A percentile compares a stretch with the other conserved stretches of the same genome.
Conservation (phyloP, 2,113 vertebrate genomes). For the Actinemys pallida region DNA sequence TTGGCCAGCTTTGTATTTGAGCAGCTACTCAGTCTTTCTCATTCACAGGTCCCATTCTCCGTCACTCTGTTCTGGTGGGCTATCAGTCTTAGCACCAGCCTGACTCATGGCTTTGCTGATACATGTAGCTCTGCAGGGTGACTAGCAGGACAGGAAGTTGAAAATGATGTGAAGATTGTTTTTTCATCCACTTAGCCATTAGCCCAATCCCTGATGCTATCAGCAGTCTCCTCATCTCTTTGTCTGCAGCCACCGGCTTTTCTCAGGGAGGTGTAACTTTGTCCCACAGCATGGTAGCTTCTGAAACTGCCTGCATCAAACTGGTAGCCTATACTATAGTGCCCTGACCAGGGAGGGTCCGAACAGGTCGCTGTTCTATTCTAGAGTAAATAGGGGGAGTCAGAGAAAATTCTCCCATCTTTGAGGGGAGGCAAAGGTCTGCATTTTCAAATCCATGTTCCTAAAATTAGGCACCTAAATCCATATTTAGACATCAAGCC, state of each 20-base stretch:
- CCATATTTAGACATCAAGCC: not conserved
- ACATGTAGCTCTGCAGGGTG: constrained; percentile 5
- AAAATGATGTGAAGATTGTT: not conserved
- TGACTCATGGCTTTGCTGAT: not conserved
- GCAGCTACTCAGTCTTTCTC: not conserved
- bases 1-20: not conserved
- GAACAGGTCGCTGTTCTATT: not conserved
- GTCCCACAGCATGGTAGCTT: not conserved
- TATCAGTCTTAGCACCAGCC: not conserved
- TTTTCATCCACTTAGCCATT: not conserved
- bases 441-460: not conserved
- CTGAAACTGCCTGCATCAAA: not conserved
- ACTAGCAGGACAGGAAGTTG: not conserved
- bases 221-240: not conserved
- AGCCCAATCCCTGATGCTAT: not conserved
- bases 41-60: not conserved
- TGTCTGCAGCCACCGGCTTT: not conserved
- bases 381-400: not conserved
- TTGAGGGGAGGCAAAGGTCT: not conserved
- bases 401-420: not conserved
- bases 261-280: not conserved
- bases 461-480: not conserved
- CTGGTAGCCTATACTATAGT: not conserved
- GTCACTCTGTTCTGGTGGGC: not conserved
- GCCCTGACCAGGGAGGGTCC: not conserved